Conservation (phyloP, 2,113 vertebrate species). For the Callorhinus ursinus region DNA sequence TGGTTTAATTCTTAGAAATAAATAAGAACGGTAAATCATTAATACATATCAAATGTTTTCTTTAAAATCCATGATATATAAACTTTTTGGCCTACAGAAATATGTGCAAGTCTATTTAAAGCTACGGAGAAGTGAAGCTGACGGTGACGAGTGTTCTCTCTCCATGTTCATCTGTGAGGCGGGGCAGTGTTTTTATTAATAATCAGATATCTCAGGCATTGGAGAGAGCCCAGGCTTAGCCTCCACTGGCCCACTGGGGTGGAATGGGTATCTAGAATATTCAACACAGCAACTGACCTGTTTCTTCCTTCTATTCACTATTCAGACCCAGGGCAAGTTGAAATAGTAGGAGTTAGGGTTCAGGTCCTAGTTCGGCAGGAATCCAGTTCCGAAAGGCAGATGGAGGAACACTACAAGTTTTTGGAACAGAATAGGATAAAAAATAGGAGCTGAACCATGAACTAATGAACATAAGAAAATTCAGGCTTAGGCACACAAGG, state of each 20-base stretch:
- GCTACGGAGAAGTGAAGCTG: not conserved
- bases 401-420: not conserved
- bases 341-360: not conserved
- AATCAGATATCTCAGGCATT: not conserved
- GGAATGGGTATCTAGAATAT: not conserved
- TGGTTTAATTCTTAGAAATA: not conserved
- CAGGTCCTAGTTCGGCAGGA: not conserved
- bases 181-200: not conserved
- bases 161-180: not conserved
- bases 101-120: not conserved
- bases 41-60: not conserved
- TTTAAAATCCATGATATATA: not conserved
- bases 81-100: not conserved
- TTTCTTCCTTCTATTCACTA: not conserved
- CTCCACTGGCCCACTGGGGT: not conserved
- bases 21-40: not conserved
- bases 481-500: not conserved
- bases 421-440: not conserved
- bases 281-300: not conserved
- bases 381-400: not conserved
- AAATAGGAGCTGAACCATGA: not conserved
- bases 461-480: not conserved
- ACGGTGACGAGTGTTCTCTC: not conserved
- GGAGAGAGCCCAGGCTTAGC: not conserved
- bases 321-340: not conserved